A percentile compares a stretch with the other conserved stretches of the same genome.
These are phyloP conservation scores for Erithacus rubecula DNA, from an alignment of 2,797 vertebrate species.

Conservation along the genomic window DNA sequence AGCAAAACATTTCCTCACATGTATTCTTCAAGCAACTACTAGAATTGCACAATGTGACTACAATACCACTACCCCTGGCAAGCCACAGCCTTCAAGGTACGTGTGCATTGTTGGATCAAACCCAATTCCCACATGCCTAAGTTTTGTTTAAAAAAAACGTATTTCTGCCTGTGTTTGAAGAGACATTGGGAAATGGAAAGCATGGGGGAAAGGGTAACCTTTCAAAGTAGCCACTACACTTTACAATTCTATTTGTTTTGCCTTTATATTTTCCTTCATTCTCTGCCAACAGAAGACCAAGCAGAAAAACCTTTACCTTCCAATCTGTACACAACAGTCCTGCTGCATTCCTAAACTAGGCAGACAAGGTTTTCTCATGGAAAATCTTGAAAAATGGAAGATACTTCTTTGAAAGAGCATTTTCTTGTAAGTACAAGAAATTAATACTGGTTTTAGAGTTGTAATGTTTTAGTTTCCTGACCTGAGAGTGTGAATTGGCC, in stretches of 20 bases:
- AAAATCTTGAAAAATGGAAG: neutral
- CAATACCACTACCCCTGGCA: neutral
- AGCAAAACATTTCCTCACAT: neutral
- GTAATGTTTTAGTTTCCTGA: neutral
- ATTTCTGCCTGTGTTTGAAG: neutral
- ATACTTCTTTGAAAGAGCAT: neutral
- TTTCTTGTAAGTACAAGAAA: neutral
- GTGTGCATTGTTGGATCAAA: neutral
- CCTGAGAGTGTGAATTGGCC: neutral
- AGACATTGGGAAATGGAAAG: neutral
- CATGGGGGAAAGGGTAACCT: neutral
- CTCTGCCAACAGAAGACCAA: neutral
- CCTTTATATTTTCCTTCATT: neutral
- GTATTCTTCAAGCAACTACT: conserved; percentile 1
- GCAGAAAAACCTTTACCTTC: neutral
- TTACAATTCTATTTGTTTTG: neutral
- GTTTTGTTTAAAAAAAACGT: neutral
- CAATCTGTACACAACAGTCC: rapidly evolving
- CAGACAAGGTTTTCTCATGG: neutral
- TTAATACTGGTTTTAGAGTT: neutral
- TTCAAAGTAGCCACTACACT: neutral
- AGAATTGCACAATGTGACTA: neutral
- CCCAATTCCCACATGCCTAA: neutral
- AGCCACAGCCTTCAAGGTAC: neutral
- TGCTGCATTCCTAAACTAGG: neutral